Percentiles rank a stretch among this genome's conserved stretches.
Conservation (phyloP, 2,113 vertebrate genomes). For the Pseudorhombus dupliciocellatus region DNA sequence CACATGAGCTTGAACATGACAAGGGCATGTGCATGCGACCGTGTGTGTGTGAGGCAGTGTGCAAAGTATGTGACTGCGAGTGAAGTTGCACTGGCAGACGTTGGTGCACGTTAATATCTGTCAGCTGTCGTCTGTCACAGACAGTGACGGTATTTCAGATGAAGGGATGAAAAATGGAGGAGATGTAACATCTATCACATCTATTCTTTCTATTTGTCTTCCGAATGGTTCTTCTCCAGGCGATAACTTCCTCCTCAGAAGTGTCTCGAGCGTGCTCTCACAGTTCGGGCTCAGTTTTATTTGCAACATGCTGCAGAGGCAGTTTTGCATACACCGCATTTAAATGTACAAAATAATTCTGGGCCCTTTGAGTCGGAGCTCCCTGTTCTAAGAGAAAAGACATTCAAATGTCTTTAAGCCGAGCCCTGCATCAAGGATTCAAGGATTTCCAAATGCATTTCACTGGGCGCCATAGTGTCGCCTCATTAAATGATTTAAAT, state of each 20-base stretch:
- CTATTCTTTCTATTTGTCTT: neutral
- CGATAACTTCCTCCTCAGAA: neutral
- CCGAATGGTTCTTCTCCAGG: neutral
- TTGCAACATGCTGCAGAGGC: neutral
- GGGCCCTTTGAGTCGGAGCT: neutral
- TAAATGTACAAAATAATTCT: neutral
- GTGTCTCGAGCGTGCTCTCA: too few species aligned
- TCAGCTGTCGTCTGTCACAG: slow-evolving; percentile 31
- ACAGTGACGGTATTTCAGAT: neutral
- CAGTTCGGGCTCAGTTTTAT: neutral
- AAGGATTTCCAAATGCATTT: neutral
- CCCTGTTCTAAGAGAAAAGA: neutral
- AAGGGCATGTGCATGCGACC: neutral
- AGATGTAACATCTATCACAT: neutral
- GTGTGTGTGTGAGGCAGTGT: slow-evolving; percentile 5
- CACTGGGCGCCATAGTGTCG: neutral
- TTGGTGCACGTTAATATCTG: slow-evolving; percentile 18
- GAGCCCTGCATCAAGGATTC: neutral
- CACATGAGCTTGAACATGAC: slow-evolving; percentile 27
- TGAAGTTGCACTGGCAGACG: neutral
- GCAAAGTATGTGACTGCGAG: slow-evolving; percentile 1
- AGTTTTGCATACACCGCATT: neutral
- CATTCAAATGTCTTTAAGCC: neutral
- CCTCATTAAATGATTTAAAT: slow-evolving; percentile 35
- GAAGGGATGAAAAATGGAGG: slow-evolving; percentile 14